Base-by-base conservation (phyloP, 2,888 invertebrate genomes). In the Epinotia brunnichana region DNA sequence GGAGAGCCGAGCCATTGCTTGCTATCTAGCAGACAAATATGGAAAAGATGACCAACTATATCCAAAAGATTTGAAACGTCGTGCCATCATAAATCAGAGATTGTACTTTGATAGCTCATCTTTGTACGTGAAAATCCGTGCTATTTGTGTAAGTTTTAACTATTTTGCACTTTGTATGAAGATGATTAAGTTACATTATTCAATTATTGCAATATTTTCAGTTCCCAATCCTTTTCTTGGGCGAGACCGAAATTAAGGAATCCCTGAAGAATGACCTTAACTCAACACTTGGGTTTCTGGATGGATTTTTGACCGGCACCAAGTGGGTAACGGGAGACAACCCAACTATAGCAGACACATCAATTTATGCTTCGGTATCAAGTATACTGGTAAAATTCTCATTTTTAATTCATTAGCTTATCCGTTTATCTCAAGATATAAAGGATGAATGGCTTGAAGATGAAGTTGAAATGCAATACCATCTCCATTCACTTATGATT, bases 1-100 rank as follows among this genome's bases (percentile, higher is more conserved):
- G 95, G 96, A 96, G 83, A 95, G 95, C 78, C 93, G 95, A 51
- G 95, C 95, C 10, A 95, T 96, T 74, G 92, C 94, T 3, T 87
- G 93, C 61, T 96, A 96, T 83, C 89, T 96, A 75, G 95, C 94
- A 0, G 94, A 94, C 75, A 94, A 94, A 74, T 95, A 95, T 82
- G 94, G 92, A 0, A 94, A 94, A 81, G 94, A 95, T 78, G 94
- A 94, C 74, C 83, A 85, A 51, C 86, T 95, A 29, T 96, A 95
- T 83, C 96, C 96, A 0, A 94, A 91, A 75, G 95, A 95, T 80
- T 80, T 92, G 61, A 90, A 94, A 81, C 82, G 86, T 68, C 91
- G 94, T 70, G 95, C 95, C 0, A 21, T 94, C 7, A 94, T 96
- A 1, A 94, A 96, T 82, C 95, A 95, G 79, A 87, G 95, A 76